Base-by-base conservation (phyloP, 2,113 vertebrate genomes). In the Phodopus roborovskii region DNA sequence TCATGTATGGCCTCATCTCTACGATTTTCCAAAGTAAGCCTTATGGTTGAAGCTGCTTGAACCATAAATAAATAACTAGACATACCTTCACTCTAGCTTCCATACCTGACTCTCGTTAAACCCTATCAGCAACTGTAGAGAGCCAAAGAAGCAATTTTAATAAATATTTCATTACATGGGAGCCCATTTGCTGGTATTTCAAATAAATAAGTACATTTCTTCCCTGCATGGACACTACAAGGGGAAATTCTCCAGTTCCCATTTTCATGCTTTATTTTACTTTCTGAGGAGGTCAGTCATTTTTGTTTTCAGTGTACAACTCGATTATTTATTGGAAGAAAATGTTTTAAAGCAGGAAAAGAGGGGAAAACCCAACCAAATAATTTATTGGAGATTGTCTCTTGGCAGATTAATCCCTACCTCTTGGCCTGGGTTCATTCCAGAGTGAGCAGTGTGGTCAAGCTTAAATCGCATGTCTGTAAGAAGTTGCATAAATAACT, bases 51-150 rank as follows among this genome's bases (percentile, higher is more conserved):
- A 36, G 75, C 96, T 66, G 94, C 96, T 82, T 96, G 90, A 97
- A 96, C 97, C 92, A 98, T 97, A 98, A 98, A 98, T 97, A 98
- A 98, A 97, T 92, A 98, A 97, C 91, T 39, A 93, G 83, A 75
- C 16, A 91, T 84, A 94, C 92, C 68, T 97, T 90, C 86, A 94
- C 79, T 88, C 20, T 1, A 2, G 17, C 70, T 82, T 98, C 91
- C 62, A 88, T 97, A 95, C 87, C 97, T 83, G 94, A 90, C 98
- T 98, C 97, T 92, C 50, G 45, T 86, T 97, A 96, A 98, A 58
- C 85, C 96, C 77, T 97, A 71, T 96, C 96, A 97, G 95, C 87
- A 97, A 48, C 66, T 77, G 77, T 91, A 97, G 90, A 96, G 96
- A 94, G 53, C 73, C 84, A 92, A 78, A 96, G 95, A 96, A 93